phyloP scores from a whole-genome alignment of 2,888 invertebrate genomes.

The Stenchaetothrips biformis region DNA sequence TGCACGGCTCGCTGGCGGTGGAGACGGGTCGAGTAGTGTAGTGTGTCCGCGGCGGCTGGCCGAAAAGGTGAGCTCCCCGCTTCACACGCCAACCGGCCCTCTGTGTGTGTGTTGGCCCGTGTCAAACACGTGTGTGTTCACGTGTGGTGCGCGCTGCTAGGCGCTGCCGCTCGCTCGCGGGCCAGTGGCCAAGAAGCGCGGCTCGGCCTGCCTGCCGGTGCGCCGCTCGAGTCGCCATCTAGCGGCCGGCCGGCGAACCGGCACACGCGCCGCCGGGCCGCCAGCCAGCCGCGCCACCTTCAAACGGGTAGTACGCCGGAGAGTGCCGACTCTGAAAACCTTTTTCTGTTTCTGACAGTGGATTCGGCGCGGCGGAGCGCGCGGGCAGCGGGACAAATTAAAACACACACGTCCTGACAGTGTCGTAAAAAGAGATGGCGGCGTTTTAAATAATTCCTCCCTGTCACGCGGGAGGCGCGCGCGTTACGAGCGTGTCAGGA shows the following conservation, averaged over 20 bases:
- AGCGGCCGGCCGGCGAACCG: not conserved
- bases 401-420: not conserved
- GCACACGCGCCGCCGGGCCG: not conserved
- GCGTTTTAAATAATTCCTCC: conserved; percentile 2
- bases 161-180: too few relatives aligned
- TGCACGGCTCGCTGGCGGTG: too few relatives aligned
- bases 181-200: too few relatives aligned
- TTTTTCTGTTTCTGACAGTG: too few relatives aligned
- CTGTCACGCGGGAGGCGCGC: not conserved
- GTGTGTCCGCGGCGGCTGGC: not conserved
- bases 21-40: too few relatives aligned
- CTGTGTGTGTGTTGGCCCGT: not conserved
- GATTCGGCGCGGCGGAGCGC: too few relatives aligned
- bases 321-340: not conserved
- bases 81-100: not conserved
- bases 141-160: not conserved
- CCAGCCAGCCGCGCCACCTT: not conserved
- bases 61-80: not conserved
- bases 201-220: not conserved
- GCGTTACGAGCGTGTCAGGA: not conserved
- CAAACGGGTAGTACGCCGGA: not conserved
- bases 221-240: conserved; percentile 2
- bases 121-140: conserved; percentile 10
- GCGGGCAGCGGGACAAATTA: not conserved
- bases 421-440: not conserved